Evolutionary conservation across 1,140 invertebrate species (phyloP), one percentile per base, ranked within the genome.

Genomic region (Drosophila repleta): DNA sequence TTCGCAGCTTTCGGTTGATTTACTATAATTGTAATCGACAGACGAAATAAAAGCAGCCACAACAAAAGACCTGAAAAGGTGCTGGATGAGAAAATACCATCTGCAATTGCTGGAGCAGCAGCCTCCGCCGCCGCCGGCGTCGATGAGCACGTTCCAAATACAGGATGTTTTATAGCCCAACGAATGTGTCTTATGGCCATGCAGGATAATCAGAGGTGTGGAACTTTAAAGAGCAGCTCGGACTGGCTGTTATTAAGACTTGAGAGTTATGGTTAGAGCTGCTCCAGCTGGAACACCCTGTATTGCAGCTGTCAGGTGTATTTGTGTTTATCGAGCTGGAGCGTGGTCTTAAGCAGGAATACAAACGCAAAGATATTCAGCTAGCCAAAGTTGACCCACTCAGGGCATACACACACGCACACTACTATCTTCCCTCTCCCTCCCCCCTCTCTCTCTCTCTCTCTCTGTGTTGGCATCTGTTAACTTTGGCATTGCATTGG

Each of bases 11-110:
- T 49, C 71, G 64, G 57, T 76, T 84, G 78, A 84, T 84, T 84
- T 76, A 76, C 57, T 65, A 74, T 76, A 80, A 80, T 80, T 71
- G 68, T 74, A 37, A 67, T 65, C 62, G 73, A 76, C 72, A 76
- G 45, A 63, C 39, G 37, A 53, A 52, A 65, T 17, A 61, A 57
- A 39, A 64, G 26, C 32, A 51, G 39, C 32, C 15, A 17, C 24
- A 39, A 39, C 21, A 56, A 43, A 79, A 48, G 58, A 64, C n/a
- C 53, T 53, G 26, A 51, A 61, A 65, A 60, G 45, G 35, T 67
- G 39, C 62, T 43, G 78, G 46, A 58, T 53, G 26, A 76, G 56
- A 69, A 13, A 57, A 70, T 67, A 76, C 56, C 65, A 69, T 48
- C 56, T 69, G 64, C 43, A 57, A 32, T 51, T 18, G 21, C 2